Conservation (phyloP, 2,888 invertebrate species). For the Pristionchus arcanus region DNA sequence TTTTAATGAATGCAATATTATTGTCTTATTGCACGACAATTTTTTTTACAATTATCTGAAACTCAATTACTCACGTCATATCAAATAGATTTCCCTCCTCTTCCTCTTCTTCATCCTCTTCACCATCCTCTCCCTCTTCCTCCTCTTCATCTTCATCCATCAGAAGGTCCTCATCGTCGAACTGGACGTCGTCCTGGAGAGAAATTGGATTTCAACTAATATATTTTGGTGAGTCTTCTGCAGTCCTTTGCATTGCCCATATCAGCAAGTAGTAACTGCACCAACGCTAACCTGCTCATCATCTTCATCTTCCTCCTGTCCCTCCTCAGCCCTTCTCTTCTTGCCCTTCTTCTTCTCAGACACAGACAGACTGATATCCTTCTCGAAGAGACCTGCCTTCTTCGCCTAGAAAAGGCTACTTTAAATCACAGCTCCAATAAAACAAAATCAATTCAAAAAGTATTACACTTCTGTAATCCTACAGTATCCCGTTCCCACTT, state of each 20-base stretch:
- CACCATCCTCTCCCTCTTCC: neutral
- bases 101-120: constrained; percentile 46
- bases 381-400: constrained; percentile 45
- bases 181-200: constrained; percentile 38
- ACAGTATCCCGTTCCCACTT: neutral
- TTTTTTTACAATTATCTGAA: too few relatives aligned
- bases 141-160: constrained; percentile 36
- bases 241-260: too few relatives aligned
- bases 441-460: neutral
- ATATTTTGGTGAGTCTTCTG: neutral
- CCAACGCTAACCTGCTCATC: neutral
- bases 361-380: neutral
- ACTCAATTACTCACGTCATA: constrained; percentile 9
- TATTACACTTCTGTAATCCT: neutral
- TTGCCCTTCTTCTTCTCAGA: neutral
- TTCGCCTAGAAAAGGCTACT: neutral
- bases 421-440: too few relatives aligned
- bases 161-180: constrained; percentile 47
- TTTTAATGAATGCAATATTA: neutral
- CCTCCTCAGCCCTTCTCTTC: constrained; percentile 30
- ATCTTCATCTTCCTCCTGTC: neutral
- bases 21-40: too few relatives aligned
- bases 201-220: neutral
- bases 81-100: constrained; percentile 27
- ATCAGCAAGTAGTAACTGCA: neutral